A percentile compares a stretch with the other conserved stretches of the same genome.
phyloP scores from a whole-genome alignment of 2,113 vertebrate genomes.

The Uria aalge region DNA sequence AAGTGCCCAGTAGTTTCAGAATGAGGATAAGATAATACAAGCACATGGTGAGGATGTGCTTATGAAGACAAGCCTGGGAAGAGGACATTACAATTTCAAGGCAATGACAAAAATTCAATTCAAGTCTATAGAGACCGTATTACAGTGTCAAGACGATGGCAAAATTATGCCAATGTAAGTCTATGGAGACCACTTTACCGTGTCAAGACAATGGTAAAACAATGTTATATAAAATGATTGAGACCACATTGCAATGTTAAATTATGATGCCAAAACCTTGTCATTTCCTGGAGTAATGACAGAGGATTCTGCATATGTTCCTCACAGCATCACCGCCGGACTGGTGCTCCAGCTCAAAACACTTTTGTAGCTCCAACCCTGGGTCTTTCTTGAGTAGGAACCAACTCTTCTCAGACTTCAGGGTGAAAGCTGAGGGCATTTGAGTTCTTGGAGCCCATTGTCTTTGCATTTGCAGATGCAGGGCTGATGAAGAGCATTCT shows the following conservation, averaged over 20 bases:
- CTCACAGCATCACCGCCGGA: not conserved
- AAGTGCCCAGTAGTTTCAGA: conserved; percentile 35
- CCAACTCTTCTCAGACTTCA: not conserved
- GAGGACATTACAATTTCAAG: conserved; percentile 82
- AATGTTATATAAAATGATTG: conserved; percentile 75
- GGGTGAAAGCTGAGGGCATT: not conserved
- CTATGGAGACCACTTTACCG: conserved; percentile 80
- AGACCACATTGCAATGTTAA: conserved; percentile 76
- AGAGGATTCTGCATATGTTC: conserved; percentile 40
- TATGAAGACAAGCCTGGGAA: conserved; percentile 71
- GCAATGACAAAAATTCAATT: conserved; percentile 81
- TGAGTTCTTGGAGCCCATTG: not conserved
- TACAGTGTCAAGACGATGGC: conserved; percentile 79
- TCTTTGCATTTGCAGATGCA: not conserved
- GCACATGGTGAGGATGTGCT: conserved; percentile 51
- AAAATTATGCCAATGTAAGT: conserved; percentile 76
- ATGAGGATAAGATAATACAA: conserved; percentile 28
- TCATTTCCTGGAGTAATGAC: conserved; percentile 64
- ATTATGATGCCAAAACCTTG: conserved; percentile 80
- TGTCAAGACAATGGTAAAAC: conserved; percentile 78
- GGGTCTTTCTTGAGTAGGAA: not conserved
- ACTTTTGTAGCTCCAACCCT: not conserved
- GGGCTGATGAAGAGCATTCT: not conserved
- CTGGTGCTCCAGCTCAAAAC: not conserved
- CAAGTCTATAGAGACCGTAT: conserved; percentile 80